Conservation (phyloP, 2,797 vertebrate species). For the Manis pentadactyla region DNA sequence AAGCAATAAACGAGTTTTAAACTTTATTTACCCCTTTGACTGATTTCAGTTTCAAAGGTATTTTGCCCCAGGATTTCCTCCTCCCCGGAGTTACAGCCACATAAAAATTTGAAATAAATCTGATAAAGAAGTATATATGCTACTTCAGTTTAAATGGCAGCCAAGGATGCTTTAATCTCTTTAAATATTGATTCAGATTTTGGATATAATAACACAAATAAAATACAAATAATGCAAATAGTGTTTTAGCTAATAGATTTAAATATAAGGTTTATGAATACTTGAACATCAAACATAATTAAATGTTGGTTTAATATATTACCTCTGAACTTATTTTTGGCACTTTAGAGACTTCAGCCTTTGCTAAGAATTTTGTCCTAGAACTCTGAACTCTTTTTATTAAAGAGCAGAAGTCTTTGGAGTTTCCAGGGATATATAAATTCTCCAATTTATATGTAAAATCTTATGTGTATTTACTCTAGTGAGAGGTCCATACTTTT, state of each 20-base stretch:
- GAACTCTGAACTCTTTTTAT: background rate
- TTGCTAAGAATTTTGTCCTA: background rate
- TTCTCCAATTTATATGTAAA: background rate
- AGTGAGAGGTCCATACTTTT: background rate
- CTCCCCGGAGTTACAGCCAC: background rate
- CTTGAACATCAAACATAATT: background rate
- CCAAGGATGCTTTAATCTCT: background rate
- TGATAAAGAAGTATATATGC: background rate
- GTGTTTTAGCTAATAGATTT: background rate
- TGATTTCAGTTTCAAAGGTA: too few relatives aligned
- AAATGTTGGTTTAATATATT: background rate
- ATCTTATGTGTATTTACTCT: background rate
- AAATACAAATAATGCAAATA: background rate
- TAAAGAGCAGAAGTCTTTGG: background rate
- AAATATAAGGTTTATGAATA: background rate
- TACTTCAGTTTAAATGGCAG: background rate
- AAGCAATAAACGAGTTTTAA: too few relatives aligned
- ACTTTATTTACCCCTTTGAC: too few relatives aligned
- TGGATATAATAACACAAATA: background rate
- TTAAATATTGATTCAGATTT: background rate
- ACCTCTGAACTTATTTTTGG: background rate
- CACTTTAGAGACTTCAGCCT: background rate
- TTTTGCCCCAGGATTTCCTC: too few relatives aligned
- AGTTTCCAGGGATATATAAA: background rate
- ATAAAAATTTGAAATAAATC: constrained; percentile 1